Evolutionary conservation across 2,113 vertebrate species (phyloP).

Genomic region (Chaenocephalus aceratus): DNA sequence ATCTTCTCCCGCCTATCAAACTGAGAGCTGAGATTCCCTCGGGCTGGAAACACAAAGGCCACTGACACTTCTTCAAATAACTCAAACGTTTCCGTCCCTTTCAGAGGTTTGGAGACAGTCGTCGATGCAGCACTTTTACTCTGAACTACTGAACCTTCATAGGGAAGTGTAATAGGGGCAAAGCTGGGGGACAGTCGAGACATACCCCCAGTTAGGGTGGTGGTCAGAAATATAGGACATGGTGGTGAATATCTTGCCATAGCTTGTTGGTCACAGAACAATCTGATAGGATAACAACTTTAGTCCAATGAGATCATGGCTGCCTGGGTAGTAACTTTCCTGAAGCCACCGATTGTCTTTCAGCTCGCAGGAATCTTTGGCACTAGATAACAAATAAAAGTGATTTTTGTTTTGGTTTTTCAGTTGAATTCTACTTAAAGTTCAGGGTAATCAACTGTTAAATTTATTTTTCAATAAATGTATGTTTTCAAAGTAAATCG

Average conservation of each 20-base stretch:
- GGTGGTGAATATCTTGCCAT: slow-evolving; percentile 10
- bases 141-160: neutral
- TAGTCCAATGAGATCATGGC: neutral
- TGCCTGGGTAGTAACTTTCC: neutral
- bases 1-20: slow-evolving; percentile 28
- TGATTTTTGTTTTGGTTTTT: neutral
- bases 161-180: neutral
- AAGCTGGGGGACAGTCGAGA: neutral
- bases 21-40: slow-evolving; percentile 36
- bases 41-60: slow-evolving; percentile 25
- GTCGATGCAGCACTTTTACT: neutral
- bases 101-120: neutral
- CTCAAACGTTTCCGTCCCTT: neutral
- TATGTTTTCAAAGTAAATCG: too few relatives aligned
- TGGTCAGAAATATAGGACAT: neutral
- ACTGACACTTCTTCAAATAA: slow-evolving; percentile 10
- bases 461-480: too few relatives aligned
- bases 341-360: neutral
- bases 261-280: neutral
- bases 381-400: neutral
- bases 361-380: neutral
- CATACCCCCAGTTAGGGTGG: slow-evolving; percentile 18
- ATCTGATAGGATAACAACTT: neutral
- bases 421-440: too few relatives aligned
- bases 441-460: too few relatives aligned